These are phyloP conservation scores for Phyllotreta cruciferae DNA, from an alignment of 2,888 invertebrate species.

Conservation along the genomic window DNA sequence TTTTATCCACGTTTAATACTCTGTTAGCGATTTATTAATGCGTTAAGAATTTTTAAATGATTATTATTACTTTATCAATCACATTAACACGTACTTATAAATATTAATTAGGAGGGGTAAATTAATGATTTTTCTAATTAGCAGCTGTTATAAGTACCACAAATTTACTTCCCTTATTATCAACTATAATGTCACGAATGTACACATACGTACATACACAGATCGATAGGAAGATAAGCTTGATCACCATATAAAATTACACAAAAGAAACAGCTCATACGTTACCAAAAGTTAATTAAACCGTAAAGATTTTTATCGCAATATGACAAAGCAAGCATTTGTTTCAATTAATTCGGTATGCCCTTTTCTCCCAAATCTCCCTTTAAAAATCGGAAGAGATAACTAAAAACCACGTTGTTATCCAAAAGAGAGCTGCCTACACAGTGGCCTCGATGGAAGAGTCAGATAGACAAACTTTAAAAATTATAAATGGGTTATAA, in stretches of 20 bases:
- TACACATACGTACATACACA: neutral
- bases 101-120: too few relatives aligned
- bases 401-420: slow-evolving; percentile 11
- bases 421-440: neutral
- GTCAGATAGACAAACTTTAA: neutral
- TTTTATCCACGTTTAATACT: too few relatives aligned
- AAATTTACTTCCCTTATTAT: too few relatives aligned
- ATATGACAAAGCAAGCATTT: slow-evolving; percentile 34
- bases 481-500: too few relatives aligned
- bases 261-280: slow-evolving; percentile 7
- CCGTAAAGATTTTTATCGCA: slow-evolving; percentile 35
- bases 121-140: too few relatives aligned
- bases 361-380: slow-evolving; percentile 20
- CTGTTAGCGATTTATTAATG: too few relatives aligned
- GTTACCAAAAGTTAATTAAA: slow-evolving; percentile 22
- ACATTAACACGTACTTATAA: too few relatives aligned
- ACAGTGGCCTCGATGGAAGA: neutral
- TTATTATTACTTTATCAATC: too few relatives aligned
- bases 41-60: too few relatives aligned
- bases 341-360: slow-evolving; percentile 32
- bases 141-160: too few relatives aligned
- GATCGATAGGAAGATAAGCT: slow-evolving; percentile 19
- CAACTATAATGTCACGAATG: neutral
- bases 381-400: slow-evolving; percentile 19
- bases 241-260: slow-evolving; percentile 30